Evolutionary conservation across 2,888 invertebrate species (phyloP), one percentile per base, ranked within the genome.

Genomic region (Eupithecia subumbrata): DNA sequence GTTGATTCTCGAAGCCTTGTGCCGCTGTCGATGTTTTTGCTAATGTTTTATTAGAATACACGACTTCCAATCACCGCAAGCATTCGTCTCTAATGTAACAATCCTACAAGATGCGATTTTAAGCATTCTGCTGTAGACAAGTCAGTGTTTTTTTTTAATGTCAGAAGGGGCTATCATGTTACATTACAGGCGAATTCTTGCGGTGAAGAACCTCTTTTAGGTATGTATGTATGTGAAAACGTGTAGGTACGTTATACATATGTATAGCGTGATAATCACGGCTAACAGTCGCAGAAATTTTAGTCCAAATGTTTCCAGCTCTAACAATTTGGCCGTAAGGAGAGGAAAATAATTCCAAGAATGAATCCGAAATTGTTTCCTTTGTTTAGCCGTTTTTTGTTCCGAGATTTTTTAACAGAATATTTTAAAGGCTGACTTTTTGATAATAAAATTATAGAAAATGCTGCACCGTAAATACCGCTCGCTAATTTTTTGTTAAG

Each of bases 321-420:
- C 78, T 82, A 85, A 82, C 83, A 85, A 82, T 85, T 83, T 83
- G 40, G 80, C 76, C 80, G 79, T 76, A 77, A 71, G 75, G 60
- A 79, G 75, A 77, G 69, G 70, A 78, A 78, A 80, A 79, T 80
- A 84, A 85, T 86, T 86, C 82, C 73, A 72, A 78, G 82, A 82
- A 85, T 81, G 79, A 83, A 82, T 83, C 78, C 76, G 76, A 81
- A 84, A 84, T 82, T 84, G 82, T 83, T 84, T 81, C 79, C 79
- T 79, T 85, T 82, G 76, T 80, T 80, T 74, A 78, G 78, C 75
- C 76, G 73, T 78, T 80, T 79, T 75, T 81, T 80, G 77, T 81
- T 80, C 60, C 75, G 80, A 76, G 78, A 81, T 81, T 79, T 81
- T 79, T 80, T 75, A 68, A 78, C 80, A 78, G 80, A 78, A 79